Evolutionary conservation across 2,888 invertebrate species (phyloP).

Genomic region (Phortica okadai): DNA sequence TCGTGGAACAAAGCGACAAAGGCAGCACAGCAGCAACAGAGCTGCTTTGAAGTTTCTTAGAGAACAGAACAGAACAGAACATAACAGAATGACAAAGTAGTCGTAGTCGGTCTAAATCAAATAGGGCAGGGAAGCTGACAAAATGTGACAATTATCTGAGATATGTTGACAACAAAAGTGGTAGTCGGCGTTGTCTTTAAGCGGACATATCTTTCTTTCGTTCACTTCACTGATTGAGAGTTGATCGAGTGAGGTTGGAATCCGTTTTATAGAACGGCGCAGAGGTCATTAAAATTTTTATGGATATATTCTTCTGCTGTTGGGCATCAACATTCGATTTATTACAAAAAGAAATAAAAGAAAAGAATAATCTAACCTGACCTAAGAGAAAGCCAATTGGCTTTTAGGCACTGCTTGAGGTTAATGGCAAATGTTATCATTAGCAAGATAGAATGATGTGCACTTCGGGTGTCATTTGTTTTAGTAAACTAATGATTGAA

Average conservation of each 20-base stretch:
- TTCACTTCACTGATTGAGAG: constrained; percentile 27
- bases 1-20: constrained; percentile 1
- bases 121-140: constrained; percentile 63
- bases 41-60: background rate
- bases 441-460: too few species aligned
- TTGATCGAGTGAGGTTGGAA: background rate
- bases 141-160: constrained; percentile 71
- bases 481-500: too few species aligned
- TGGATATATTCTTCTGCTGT: background rate
- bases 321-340: background rate
- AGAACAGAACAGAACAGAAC: background rate
- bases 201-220: background rate
- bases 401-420: too few species aligned
- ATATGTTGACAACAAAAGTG: constrained; percentile 54
- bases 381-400: background rate
- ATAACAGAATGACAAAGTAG: background rate
- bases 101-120: constrained; percentile 56
- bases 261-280: constrained; percentile 4
- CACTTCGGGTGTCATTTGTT: too few species aligned
- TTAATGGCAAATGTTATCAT: too few species aligned
- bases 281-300: constrained; percentile 21
- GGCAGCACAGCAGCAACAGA: background rate
- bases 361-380: background rate
- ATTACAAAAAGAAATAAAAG: background rate
- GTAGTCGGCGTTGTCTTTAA: background rate